These are phyloP conservation scores for Leptodirus hochenwartii DNA, from an alignment of 2,888 invertebrate genomes.

Conservation along the genomic window DNA sequence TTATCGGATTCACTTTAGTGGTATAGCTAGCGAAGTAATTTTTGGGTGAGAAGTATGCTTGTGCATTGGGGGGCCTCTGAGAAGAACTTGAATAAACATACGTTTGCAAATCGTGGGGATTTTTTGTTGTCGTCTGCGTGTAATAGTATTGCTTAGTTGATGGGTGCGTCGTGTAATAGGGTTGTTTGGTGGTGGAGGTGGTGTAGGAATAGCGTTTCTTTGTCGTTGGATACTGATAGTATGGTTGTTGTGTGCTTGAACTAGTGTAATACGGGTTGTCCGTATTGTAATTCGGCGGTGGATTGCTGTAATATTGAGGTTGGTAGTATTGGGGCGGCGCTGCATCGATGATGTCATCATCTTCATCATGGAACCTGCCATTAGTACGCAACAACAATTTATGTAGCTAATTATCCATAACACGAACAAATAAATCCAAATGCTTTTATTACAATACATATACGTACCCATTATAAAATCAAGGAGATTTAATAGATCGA, in stretches of 20 bases:
- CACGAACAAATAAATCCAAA: too few species aligned
- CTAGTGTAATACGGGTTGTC: conserved; percentile 6
- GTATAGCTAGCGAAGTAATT: conserved; percentile 14
- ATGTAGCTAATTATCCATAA: conserved; percentile 10
- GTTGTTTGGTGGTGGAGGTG: too few species aligned
- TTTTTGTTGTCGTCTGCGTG: conserved; percentile 12
- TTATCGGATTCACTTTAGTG: conserved; percentile 6
- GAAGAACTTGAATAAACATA: conserved; percentile 5
- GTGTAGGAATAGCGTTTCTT: too few species aligned
- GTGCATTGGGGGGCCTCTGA: conserved; percentile 7
- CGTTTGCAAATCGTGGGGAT: conserved; percentile 10
- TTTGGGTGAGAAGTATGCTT: conserved; percentile 7
- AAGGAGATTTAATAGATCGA: too few species aligned
- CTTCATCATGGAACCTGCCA: conserved; percentile 20
- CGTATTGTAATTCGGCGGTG: conserved; percentile 10
- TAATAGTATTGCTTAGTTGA: conserved; percentile 7
- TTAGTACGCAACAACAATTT: too few species aligned
- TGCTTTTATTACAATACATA: conserved; percentile 2
- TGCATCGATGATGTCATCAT: conserved; percentile 15
- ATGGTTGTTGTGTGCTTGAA: conserved; percentile 10
- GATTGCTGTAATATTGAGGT: conserved; percentile 16
- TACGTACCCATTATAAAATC: too few species aligned
- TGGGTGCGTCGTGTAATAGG: conserved; percentile 8
- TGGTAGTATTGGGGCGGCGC: conserved; percentile 15
- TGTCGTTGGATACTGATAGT: conserved; percentile 9